Percentiles rank a stretch among this genome's conserved stretches.
Evolutionary conservation across 2,113 vertebrate species (phyloP).

Genomic region (Mesitornis unicolor): DNA sequence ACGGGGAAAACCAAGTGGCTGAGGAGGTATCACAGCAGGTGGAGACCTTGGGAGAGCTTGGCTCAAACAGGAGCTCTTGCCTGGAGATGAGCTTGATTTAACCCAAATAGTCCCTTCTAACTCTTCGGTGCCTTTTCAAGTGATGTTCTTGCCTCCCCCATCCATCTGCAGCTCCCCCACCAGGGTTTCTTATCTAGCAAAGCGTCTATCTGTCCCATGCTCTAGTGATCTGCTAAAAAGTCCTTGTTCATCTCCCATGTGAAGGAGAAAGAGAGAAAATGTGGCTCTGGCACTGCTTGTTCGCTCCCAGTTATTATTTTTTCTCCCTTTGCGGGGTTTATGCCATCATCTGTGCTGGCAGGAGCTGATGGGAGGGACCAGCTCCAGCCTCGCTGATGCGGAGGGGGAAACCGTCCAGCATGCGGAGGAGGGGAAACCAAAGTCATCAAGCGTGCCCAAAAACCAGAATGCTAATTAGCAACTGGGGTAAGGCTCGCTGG

Average conservation of each 20-base stretch:
- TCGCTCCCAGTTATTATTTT: background rate
- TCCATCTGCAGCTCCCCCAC: background rate
- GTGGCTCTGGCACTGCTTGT: background rate
- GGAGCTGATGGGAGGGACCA: background rate
- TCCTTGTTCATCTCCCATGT: background rate
- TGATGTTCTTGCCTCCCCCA: background rate
- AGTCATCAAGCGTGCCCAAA: background rate
- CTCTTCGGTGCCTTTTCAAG: background rate
- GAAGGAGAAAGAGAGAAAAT: background rate
- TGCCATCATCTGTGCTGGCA: slow-evolving; percentile 39
- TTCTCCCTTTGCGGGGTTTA: background rate
- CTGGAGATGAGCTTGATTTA: background rate
- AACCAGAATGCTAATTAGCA: background rate
- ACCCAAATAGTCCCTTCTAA: background rate
- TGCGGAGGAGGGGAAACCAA: background rate
- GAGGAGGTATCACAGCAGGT: background rate
- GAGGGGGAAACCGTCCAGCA: background rate
- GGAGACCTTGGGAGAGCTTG: background rate
- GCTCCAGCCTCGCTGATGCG: background rate
- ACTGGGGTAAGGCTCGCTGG: background rate
- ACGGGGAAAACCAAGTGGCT: background rate
- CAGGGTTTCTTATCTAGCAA: background rate
- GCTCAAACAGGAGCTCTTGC: background rate
- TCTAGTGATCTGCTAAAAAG: background rate
- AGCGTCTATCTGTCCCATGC: background rate